Percentiles rank a stretch among this genome's conserved stretches.
These are phyloP conservation scores for Oryzias melastigma DNA, from an alignment of 2,113 vertebrate genomes.

Conservation along the genomic window DNA sequence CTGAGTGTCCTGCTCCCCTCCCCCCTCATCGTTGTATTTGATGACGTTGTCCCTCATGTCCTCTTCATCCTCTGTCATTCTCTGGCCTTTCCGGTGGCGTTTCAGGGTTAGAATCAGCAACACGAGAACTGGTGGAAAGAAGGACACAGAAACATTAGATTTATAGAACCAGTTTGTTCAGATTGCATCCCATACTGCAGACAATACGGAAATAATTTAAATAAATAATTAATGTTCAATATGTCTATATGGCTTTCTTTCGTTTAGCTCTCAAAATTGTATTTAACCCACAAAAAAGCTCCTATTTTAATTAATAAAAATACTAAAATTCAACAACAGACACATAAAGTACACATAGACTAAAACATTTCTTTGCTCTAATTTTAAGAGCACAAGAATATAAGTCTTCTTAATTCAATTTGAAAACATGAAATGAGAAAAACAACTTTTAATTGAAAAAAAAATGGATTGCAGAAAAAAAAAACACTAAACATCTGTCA, in stretches of 20 bases:
- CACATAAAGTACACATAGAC: not conserved
- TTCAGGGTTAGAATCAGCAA: slow-evolving; percentile 94
- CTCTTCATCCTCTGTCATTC: slow-evolving; percentile 91
- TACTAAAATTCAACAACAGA: not conserved
- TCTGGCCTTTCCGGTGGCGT: slow-evolving; percentile 92
- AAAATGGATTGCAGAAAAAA: not conserved
- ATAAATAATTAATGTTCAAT: too few relatives aligned
- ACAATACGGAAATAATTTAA: too few relatives aligned
- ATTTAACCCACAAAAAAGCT: too few relatives aligned
- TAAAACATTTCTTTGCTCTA: not conserved
- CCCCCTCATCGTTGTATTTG: slow-evolving; percentile 98
- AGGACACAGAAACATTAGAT: slow-evolving; percentile 13
- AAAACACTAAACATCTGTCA: slow-evolving; percentile 11
- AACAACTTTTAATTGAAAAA: not conserved
- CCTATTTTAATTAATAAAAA: too few relatives aligned
- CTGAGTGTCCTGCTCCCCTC: slow-evolving; percentile 97
- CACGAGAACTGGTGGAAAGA: slow-evolving; percentile 83
- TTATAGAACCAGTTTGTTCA: not conserved
- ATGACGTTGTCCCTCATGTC: slow-evolving; percentile 99
- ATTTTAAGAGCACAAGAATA: not conserved
- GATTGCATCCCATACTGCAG: too few relatives aligned
- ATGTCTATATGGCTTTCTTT: too few relatives aligned
- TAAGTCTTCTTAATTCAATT: not conserved
- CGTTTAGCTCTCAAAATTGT: too few relatives aligned
- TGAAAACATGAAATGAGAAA: slow-evolving; percentile 16